Conservation (phyloP, 2,888 invertebrate species). For the Thymelicus acteon region DNA sequence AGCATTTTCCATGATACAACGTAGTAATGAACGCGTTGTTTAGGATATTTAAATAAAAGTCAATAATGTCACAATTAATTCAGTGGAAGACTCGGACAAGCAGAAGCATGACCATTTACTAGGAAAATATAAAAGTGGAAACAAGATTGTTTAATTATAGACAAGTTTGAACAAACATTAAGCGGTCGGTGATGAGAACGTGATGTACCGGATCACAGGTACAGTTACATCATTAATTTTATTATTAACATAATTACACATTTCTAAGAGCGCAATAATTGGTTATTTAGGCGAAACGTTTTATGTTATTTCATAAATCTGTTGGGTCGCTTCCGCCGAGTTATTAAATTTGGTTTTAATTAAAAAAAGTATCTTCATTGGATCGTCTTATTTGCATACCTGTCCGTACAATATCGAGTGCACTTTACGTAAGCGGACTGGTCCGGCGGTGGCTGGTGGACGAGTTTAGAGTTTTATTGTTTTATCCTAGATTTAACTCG, state of each 20-base stretch:
- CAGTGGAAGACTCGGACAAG: background rate
- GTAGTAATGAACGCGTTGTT: background rate
- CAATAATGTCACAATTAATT: conserved; percentile 4
- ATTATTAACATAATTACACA: conserved; percentile 52
- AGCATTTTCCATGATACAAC: background rate
- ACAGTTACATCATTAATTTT: conserved; percentile 41
- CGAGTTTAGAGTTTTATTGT: conserved; percentile 59
- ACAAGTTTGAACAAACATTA: conserved; percentile 25
- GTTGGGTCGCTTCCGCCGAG: conserved; percentile 67
- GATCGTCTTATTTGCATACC: conserved; percentile 60
- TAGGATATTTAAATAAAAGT: background rate
- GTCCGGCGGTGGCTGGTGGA: conserved; percentile 32
- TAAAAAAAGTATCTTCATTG: conserved; percentile 52
- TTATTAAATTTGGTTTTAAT: conserved; percentile 57
- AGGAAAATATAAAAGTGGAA: conserved; percentile 7
- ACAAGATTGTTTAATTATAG: conserved; percentile 19
- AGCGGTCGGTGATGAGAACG: conserved; percentile 28
- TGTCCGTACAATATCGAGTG: conserved; percentile 56
- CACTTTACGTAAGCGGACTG: conserved; percentile 51
- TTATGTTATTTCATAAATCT: conserved; percentile 68
- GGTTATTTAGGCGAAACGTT: conserved; percentile 57
- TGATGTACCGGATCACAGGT: conserved; percentile 34
- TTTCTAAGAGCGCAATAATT: conserved; percentile 54
- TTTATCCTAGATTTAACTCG: conserved; percentile 52
- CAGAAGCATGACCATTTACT: background rate